These are phyloP conservation scores for Donacobius atricapilla DNA, from an alignment of 2,113 vertebrate genomes.

Conservation along the genomic window DNA sequence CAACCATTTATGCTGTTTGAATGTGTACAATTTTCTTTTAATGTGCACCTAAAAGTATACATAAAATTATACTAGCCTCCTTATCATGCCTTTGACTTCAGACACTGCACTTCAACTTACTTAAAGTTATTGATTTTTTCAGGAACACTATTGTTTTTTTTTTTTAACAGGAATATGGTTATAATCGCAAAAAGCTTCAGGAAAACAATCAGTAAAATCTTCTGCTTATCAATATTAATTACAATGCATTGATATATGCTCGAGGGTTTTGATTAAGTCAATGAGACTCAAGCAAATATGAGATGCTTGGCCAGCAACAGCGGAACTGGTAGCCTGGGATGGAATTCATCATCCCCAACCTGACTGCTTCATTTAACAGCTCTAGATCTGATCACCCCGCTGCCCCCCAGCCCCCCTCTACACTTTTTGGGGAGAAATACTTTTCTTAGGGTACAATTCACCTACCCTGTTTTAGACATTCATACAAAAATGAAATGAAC, in stretches of 20 bases:
- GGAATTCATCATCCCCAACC: neutral
- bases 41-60: constrained; percentile 70
- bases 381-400: neutral
- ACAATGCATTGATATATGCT: neutral
- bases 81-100: neutral
- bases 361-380: neutral
- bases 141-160: neutral
- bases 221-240: constrained; percentile 24
- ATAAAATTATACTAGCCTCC: constrained; percentile 46
- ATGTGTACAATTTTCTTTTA: constrained; percentile 58
- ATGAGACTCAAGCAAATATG: neutral
- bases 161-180: neutral
- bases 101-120: constrained; percentile 11
- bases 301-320: neutral
- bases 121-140: constrained; percentile 1
- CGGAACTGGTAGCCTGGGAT: neutral
- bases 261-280: neutral
- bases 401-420: neutral
- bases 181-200: neutral
- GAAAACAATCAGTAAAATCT: constrained; percentile 31
- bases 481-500: neutral
- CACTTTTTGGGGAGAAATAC: neutral
- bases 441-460: neutral
- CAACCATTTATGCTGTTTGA: constrained; percentile 36
- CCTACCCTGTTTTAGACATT: neutral